phyloP scores from a whole-genome alignment of 2,888 invertebrate species.

The Smittia aterrima region DNA sequence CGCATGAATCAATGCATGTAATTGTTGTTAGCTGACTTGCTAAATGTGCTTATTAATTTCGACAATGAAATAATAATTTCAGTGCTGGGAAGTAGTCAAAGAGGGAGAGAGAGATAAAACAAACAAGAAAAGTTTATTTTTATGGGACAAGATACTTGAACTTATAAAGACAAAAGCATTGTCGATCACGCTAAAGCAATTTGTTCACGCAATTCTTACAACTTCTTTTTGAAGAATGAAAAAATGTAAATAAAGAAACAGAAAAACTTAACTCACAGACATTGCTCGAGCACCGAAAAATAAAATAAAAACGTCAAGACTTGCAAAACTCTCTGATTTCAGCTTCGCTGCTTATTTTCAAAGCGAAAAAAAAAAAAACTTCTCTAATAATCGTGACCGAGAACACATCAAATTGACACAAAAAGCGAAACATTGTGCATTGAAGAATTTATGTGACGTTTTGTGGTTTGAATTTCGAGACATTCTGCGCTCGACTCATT shows the following conservation, averaged over 20 bases:
- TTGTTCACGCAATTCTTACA: slow-evolving; percentile 21
- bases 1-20: slow-evolving; percentile 33
- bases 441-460: slow-evolving; percentile 19
- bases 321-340: not conserved
- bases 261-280: not conserved
- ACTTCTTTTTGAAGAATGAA: not conserved
- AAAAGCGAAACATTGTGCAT: not conserved
- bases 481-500: not conserved
- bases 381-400: slow-evolving; percentile 7
- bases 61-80: slow-evolving; percentile 21
- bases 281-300: not conserved
- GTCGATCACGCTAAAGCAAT: slow-evolving; percentile 24
- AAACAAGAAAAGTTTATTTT: slow-evolving; percentile 1
- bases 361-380: not conserved
- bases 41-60: slow-evolving; percentile 23
- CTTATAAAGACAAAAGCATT: slow-evolving; percentile 25
- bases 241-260: not conserved
- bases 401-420: slow-evolving; percentile 12
- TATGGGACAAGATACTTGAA: slow-evolving; percentile 26
- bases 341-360: not conserved
- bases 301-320: not conserved
- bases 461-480: slow-evolving; percentile 23
- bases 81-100: not conserved
- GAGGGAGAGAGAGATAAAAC: not conserved
- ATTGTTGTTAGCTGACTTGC: slow-evolving; percentile 13